Evolutionary conservation across 2,888 invertebrate genomes (phyloP), one percentile per base, ranked within the genome.

Genomic region (Lasioglossum lativentre): DNA sequence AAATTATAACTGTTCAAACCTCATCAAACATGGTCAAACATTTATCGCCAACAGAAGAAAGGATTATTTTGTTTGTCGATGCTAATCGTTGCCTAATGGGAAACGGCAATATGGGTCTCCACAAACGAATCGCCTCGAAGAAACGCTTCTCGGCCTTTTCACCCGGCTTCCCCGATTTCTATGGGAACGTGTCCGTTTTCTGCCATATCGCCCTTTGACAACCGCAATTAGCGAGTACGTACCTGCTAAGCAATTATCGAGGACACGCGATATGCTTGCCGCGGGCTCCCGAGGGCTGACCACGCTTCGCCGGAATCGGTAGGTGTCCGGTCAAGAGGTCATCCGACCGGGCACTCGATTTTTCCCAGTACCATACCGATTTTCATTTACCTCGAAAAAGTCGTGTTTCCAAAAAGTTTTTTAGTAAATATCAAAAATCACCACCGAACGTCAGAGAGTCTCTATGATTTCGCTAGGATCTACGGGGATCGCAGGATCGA

Each of bases 281-380:
- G n/a, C 63, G 14, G 59, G 66, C 52, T 52, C 66, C 30, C 75
- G 38, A 52, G 66, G 42, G 38, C 74, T 56, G 45, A 30, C 66
- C 38, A 59, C 47, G 72, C 71, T 80, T 86, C 74, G 52, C 71
- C 66, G 75, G 80, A 80, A 80, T 86, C 80, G 80, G 74, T 72
- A 74, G 78, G 72, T 74, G 84, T 76, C 47, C 70, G 84, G 89
- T 85, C 88, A 86, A 85, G 87, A 83, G 84, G 82, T 78, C 82
- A 75, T 83, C 75, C 47, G 75, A 70, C 70, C 78, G 52, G 78
- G 45, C 84, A 73, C 83, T 88, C 83, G 83, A 90, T 88, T 84
- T 84, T 82, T 66, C 38, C n/a, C 68, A 38, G 40, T 40, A 1
- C 8, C 73, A 75, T 27, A 6, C 0, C 59, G 27, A 30, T 59